A percentile compares a stretch with the other conserved stretches of the same genome.
These are phyloP conservation scores for Graphium colonna DNA, from an alignment of 2,888 invertebrate genomes.

Conservation along the genomic window DNA sequence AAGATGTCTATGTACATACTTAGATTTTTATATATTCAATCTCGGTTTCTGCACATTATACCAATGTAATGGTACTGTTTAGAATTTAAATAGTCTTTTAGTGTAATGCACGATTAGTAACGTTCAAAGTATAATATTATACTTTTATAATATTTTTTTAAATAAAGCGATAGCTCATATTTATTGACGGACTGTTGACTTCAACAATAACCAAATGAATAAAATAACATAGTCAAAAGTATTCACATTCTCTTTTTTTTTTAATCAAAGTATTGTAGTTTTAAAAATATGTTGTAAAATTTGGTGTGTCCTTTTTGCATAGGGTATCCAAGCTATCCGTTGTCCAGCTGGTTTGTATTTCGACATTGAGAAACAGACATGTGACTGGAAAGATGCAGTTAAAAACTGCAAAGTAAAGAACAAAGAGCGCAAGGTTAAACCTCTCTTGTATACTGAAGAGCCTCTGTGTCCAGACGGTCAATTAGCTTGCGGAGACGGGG, in stretches of 20 bases:
- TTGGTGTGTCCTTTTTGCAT: constrained; percentile 36
- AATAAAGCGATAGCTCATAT: neutral
- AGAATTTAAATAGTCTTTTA: neutral
- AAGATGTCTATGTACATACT: constrained; percentile 24
- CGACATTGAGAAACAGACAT: constrained; percentile 96
- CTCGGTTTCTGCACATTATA: constrained; percentile 7
- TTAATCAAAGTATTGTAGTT: neutral
- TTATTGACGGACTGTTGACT: no score
- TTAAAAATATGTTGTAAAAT: neutral
- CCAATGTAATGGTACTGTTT: constrained; percentile 8
- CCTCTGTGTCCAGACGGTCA: constrained; percentile 93
- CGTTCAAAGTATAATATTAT: no score
- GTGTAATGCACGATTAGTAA: neutral
- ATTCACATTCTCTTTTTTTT: neutral
- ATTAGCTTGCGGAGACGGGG: constrained; percentile 92
- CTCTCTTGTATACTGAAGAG: constrained; percentile 92
- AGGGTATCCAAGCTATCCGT: constrained; percentile 95
- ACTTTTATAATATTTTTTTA: neutral
- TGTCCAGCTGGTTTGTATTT: constrained; percentile 95
- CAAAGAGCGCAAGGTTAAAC: constrained; percentile 93
- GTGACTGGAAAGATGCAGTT: constrained; percentile 96
- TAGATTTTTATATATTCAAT: constrained; percentile 26
- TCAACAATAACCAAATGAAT: no score
- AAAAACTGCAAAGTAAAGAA: constrained; percentile 95
- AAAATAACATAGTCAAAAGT: neutral